Base-by-base conservation (phyloP, 2,888 invertebrate genomes). In the Scaptomyza cyrtandrae region DNA sequence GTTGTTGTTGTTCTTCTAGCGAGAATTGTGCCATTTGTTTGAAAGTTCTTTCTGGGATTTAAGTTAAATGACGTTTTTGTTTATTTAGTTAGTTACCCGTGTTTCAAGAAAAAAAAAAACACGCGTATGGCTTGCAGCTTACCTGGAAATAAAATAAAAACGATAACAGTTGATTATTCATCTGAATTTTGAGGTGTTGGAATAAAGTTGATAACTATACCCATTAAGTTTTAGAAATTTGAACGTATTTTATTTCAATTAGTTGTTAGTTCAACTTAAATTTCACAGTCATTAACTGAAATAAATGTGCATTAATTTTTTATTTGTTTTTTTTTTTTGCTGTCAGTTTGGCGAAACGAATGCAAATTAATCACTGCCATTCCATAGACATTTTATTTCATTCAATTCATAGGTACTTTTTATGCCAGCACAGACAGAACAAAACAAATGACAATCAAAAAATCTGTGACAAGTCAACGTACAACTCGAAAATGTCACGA, bases 301-400 rank as follows among this genome's bases (percentile, higher is more conserved):
- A 76, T 62, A 58, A 63, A 72, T 58, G 60, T 50, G 58, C 44
- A 77, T 73, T 24, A 24, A 24, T 24, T 0, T 24, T 24, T 24
- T 63, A 35, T 58, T 60, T 63, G 43, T 37, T 31, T 63, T 63
- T 49, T 37, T 31, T 37, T 14, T 16, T 55, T n/a, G 35, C 50
- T 72, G 67, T 78, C 78, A 67, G 55, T 64, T 72, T 68, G 56
- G 56, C 44, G 64, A 75, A 82, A 63, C 72, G 81, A 84, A 78
- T 81, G 73, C 76, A 82, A 80, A 86, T 80, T 78, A 78, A 73
- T 72, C 71, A 60, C 67, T 72, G 68, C 56, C 59, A 59, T 59
- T 60, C 39, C 54, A 33, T 29, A 56, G 73, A 52, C 59, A 16
- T 61, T 52, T 54, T 55, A n/a, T 45, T 66, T n/a, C 44, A 52